Conservation (phyloP, 2,113 vertebrate species). For the Lipophrys pholis region DNA sequence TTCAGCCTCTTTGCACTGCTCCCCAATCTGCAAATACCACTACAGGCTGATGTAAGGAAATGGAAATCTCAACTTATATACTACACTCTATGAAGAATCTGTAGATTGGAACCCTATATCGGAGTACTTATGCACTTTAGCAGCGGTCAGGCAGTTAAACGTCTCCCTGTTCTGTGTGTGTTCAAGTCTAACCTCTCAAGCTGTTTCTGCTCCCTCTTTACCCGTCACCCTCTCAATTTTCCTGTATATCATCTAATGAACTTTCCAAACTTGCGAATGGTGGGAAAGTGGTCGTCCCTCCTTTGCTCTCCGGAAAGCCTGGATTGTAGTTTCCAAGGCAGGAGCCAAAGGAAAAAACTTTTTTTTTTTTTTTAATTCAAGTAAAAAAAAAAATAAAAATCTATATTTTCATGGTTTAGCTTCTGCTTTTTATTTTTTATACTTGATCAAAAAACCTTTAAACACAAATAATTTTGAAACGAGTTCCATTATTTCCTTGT, state of each 20-base stretch:
- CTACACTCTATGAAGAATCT: constrained; percentile 50
- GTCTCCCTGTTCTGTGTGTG: constrained; percentile 32
- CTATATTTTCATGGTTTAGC: neutral
- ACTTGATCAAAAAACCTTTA: neutral
- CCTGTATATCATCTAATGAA: constrained; percentile 56
- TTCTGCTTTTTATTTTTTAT: neutral
- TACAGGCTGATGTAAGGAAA: constrained; percentile 74
- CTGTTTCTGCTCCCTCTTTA: constrained; percentile 40
- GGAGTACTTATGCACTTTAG: constrained; percentile 60
- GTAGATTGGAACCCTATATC: constrained; percentile 67
- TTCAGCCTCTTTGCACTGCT: constrained; percentile 69
- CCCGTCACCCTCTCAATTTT: constrained; percentile 59
- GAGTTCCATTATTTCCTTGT: neutral
- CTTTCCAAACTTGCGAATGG: constrained; percentile 61
- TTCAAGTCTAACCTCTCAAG: constrained; percentile 38
- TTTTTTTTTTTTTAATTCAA: neutral
- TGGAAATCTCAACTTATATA: constrained; percentile 72
- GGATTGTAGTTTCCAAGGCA: constrained; percentile 16
- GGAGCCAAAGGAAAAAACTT: constrained; percentile 3
- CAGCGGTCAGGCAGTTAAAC: constrained; percentile 46
- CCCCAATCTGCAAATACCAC: constrained; percentile 75
- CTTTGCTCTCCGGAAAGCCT: constrained; percentile 6
- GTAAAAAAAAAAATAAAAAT: neutral
- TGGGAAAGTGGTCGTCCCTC: constrained; percentile 29
- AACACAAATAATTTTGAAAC: neutral